Evolutionary conservation across 2,113 vertebrate species (phyloP).

Genomic region (Camelus dromedarius): DNA sequence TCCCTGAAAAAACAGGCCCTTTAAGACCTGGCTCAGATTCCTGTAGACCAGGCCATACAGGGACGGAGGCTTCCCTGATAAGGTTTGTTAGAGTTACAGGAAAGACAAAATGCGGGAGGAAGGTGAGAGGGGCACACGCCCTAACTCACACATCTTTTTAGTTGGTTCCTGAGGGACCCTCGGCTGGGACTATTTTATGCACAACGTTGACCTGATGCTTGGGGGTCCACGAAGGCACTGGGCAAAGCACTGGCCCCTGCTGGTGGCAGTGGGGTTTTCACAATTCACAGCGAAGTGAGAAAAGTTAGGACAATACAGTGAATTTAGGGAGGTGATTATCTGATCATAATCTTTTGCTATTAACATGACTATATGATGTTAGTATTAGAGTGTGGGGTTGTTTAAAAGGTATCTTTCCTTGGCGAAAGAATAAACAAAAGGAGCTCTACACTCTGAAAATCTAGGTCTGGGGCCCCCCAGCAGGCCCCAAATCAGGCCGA

Average conservation of each 20-base stretch:
- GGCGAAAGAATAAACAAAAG: background rate
- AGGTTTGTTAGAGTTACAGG: background rate
- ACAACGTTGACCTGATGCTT: fast-evolving
- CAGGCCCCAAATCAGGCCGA: background rate
- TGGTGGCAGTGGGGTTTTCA: background rate
- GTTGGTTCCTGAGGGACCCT: background rate
- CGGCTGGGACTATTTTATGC: fast-evolving
- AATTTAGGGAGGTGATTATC: background rate
- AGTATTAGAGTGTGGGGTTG: background rate
- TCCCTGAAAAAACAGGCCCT: background rate
- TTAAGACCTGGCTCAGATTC: background rate
- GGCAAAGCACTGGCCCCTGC: background rate
- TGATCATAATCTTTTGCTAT: fast-evolving
- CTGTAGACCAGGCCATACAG: background rate
- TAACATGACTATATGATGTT: background rate
- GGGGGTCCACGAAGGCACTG: background rate
- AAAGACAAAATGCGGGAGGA: background rate
- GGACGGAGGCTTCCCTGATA: background rate
- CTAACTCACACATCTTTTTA: background rate
- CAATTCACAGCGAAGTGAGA: background rate
- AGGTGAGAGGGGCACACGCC: too few species aligned
- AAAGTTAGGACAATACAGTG: background rate
- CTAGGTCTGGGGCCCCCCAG: background rate
- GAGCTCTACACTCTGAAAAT: background rate
- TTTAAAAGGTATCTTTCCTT: background rate